A percentile compares a stretch with the other conserved stretches of the same genome.
Conservation (phyloP, 2,888 invertebrate species). For the Cryptocheilus praepositus region DNA sequence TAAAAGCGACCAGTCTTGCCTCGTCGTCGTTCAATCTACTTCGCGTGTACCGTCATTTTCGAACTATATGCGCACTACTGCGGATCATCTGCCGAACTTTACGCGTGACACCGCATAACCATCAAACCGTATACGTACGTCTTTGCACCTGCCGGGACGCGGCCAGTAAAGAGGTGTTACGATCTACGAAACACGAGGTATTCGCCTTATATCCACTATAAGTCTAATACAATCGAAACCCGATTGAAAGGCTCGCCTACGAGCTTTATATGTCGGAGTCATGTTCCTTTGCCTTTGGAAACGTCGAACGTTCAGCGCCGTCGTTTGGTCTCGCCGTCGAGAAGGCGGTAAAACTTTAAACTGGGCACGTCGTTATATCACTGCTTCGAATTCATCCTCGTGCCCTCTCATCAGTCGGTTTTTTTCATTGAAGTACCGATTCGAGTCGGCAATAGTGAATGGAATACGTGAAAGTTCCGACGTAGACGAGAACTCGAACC, state of each 20-base stretch:
- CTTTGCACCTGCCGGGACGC: slow-evolving; percentile 19
- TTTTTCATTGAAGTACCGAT: slow-evolving; percentile 39
- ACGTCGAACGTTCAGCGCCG: too few relatives aligned
- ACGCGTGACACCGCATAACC: slow-evolving; percentile 25
- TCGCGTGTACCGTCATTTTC: slow-evolving; percentile 34
- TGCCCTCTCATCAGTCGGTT: not conserved
- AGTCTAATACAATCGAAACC: not conserved
- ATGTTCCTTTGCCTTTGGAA: too few relatives aligned
- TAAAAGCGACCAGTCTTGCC: slow-evolving; percentile 38
- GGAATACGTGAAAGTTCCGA: slow-evolving; percentile 54
- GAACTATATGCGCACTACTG: slow-evolving; percentile 43
- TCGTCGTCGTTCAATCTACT: slow-evolving; percentile 18
- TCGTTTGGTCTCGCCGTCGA: not conserved
- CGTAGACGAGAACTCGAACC: slow-evolving; percentile 41
- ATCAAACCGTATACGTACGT: slow-evolving; percentile 16
- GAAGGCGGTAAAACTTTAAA: not conserved
- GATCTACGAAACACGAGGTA: not conserved
- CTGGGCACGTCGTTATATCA: not conserved
- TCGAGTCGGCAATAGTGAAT: slow-evolving; percentile 32
- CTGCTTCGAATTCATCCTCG: not conserved
- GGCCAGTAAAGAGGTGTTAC: not conserved
- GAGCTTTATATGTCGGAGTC: not conserved
- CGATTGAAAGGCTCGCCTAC: not conserved
- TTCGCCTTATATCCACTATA: not conserved
- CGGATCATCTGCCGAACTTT: slow-evolving; percentile 33